Conservation (phyloP, 2,797 vertebrate genomes). For the Loriculus beryllinus region DNA sequence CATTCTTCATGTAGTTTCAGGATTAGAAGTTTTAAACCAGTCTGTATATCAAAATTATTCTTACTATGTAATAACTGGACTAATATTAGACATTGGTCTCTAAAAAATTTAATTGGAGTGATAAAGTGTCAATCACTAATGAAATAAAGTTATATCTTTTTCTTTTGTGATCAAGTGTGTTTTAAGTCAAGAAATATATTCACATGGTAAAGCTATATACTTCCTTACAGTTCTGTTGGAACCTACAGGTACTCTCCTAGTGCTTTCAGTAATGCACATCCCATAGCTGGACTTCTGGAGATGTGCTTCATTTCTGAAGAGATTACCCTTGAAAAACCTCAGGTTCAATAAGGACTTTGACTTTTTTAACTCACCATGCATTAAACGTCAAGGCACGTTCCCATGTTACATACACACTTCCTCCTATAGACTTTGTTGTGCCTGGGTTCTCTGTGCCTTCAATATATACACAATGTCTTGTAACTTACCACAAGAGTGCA, state of each 20-base stretch:
- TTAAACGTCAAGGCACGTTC: background rate
- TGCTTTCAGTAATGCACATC: background rate
- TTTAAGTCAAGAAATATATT: background rate
- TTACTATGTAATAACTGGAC: background rate
- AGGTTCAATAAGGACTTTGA: background rate
- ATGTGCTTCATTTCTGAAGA: background rate
- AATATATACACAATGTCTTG: rapidly evolving
- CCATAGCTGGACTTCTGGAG: background rate
- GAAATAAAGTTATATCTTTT: background rate
- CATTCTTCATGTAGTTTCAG: background rate
- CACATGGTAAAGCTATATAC: rapidly evolving
- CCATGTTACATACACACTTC: background rate
- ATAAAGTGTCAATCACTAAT: background rate
- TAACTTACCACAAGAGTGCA: background rate
- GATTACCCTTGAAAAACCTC: background rate
- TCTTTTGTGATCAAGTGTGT: background rate
- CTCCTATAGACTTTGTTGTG: background rate
- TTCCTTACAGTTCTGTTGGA: background rate
- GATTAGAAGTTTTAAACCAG: background rate
- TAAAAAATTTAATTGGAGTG: background rate
- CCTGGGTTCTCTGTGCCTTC: background rate
- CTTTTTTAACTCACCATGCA: background rate
- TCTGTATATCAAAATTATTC: background rate
- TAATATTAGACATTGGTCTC: background rate
- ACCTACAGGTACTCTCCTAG: background rate